phyloP scores from a whole-genome alignment of 1,140 invertebrate species.

The Bilobella aurantiaca region DNA sequence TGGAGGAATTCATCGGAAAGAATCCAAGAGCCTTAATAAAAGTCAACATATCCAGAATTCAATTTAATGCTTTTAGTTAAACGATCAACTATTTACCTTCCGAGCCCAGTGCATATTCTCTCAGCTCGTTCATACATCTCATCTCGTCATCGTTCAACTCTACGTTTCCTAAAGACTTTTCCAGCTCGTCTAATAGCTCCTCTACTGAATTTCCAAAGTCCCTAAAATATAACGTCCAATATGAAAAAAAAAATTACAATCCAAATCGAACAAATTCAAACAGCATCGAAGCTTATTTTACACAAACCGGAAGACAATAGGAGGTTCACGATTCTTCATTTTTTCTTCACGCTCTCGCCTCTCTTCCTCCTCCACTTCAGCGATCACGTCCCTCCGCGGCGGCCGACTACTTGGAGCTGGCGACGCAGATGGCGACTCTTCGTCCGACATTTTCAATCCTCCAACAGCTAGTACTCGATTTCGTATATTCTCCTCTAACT shows the following conservation, averaged over 20 bases:
- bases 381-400: conserved; percentile 39
- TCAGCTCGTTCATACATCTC: conserved; percentile 50
- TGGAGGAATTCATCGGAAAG: conserved; percentile 74
- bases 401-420: conserved; percentile 6
- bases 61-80: background rate
- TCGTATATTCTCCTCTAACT: conserved; percentile 8
- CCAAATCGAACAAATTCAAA: background rate
- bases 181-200: conserved; percentile 28
- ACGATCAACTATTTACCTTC: conserved; percentile 43
- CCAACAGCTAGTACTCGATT: conserved; percentile 15
- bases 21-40: conserved; percentile 86
- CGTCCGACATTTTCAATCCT: conserved; percentile 18
- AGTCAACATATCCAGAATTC: conserved; percentile 4
- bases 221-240: conserved; percentile 13
- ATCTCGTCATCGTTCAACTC: conserved; percentile 37
- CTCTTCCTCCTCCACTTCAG: conserved; percentile 49
- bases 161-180: conserved; percentile 29
- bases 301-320: conserved; percentile 60
- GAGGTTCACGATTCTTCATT: conserved; percentile 65
- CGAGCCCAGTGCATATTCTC: conserved; percentile 73
- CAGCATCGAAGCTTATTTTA: background rate
- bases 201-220: conserved; percentile 27
- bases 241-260: background rate
- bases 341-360: conserved; percentile 56
- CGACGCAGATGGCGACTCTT: conserved; percentile 33